Percentiles rank a stretch among this genome's conserved stretches.
These are phyloP conservation scores for Leptodirus hochenwartii DNA, from an alignment of 2,888 invertebrate genomes.

Conservation along the genomic window DNA sequence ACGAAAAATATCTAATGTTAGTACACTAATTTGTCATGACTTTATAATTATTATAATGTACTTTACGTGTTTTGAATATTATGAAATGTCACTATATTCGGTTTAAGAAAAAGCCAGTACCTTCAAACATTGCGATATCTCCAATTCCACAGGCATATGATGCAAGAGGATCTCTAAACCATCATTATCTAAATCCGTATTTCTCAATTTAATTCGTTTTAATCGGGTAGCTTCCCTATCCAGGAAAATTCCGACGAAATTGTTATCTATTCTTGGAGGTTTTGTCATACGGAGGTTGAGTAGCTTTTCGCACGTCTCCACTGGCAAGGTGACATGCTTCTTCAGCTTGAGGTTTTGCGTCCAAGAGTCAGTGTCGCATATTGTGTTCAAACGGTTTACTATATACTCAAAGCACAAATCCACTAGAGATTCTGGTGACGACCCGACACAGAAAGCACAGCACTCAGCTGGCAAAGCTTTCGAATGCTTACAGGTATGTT, in stretches of 20 bases:
- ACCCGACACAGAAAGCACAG: constrained; percentile 25
- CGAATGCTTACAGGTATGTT: constrained; percentile 23
- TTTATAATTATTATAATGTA: no score
- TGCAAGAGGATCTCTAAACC: constrained; percentile 50
- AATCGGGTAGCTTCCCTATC: constrained; percentile 49
- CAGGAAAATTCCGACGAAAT: constrained; percentile 50
- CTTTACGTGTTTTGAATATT: no score
- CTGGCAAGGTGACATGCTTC: constrained; percentile 44
- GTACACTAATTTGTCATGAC: no score
- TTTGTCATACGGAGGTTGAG: constrained; percentile 36
- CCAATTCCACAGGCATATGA: constrained; percentile 56
- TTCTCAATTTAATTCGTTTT: constrained; percentile 47
- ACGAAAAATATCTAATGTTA: no score
- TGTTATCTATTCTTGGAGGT: constrained; percentile 34
- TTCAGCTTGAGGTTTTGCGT: constrained; percentile 32
- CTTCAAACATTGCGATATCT: constrained; percentile 54
- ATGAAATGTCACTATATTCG: no score
- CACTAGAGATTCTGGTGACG: constrained; percentile 38
- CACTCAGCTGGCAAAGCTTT: constrained; percentile 23
- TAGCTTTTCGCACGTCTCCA: constrained; percentile 53
- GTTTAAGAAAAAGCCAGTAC: constrained; percentile 32
- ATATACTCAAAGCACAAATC: constrained; percentile 45
- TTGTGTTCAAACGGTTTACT: constrained; percentile 40
- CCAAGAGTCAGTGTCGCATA: constrained; percentile 32
- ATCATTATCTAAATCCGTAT: constrained; percentile 51